Base-by-base conservation (phyloP, 2,797 vertebrate species). In the Coregonus suidteri region DNA sequence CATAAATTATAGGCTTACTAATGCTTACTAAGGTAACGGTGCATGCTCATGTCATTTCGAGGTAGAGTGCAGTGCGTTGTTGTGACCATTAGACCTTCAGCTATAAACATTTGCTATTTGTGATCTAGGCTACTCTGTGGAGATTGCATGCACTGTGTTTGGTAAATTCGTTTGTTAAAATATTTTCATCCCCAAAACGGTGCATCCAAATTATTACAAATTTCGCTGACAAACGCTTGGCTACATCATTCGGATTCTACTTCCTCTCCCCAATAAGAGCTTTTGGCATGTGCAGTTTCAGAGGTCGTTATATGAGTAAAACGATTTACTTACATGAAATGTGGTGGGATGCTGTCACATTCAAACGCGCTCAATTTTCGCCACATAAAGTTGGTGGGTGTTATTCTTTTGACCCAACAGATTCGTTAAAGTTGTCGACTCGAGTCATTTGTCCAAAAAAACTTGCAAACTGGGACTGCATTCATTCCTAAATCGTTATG, bases 1-100 rank as follows among this genome's bases (percentile, higher is more conserved):
- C 0, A 11, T 11, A 11, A 9, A 47, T 47, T 47, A 47, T 47
- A 47, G 2, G 41, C 9, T 47, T 47, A 47, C 41, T 47, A 47
- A 47, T 47, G 41, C 41, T 25, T 13, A 25, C 69, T 37, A 20
- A 51, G 74, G 34, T 25, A 51, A 37, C 20, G 6, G 41, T 47
- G 66, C 52, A 15, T 62, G 73, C 72, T 37, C 41, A 72, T n/a
- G 77, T 79, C 78, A 69, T 56, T 53, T 81, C 47, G 74, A 16
- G 20, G 35, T 56, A 25, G 25, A 18, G 79, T 77, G 77, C 83
- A 84, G 77, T 82, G 85, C 76, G 74, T 76, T 51, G 76, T 13
- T 1, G 68, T 75, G 78, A 78, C 68, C 82, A 71, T 87, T 77
- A 90, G 83, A 89, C 84, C 87, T 85, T 68, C 47, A 68, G 41